Conservation (phyloP, 2,113 vertebrate genomes). For the Triplophysa siluroides region DNA sequence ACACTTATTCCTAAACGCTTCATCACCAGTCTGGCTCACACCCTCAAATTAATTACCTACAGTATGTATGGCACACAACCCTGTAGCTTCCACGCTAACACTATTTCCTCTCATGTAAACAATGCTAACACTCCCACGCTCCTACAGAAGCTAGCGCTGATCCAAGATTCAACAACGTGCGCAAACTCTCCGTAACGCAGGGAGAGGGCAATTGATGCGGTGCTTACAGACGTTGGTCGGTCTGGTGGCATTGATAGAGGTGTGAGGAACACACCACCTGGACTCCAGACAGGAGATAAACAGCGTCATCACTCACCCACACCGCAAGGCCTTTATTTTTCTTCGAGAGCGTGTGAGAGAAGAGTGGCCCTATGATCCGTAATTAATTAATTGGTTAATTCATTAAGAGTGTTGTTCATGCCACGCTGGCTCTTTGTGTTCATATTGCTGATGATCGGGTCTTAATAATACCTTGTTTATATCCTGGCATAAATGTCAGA, state of each 20-base stretch:
- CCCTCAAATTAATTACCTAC: background rate
- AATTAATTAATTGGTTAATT: slow-evolving; percentile 63
- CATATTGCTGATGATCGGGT: slow-evolving; percentile 51
- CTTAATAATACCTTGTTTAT: slow-evolving; percentile 59
- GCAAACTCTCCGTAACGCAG: slow-evolving; percentile 32
- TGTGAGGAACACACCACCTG: slow-evolving; percentile 55
- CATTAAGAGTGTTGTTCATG: slow-evolving; percentile 44
- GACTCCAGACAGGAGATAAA: slow-evolving; percentile 59
- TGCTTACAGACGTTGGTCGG: slow-evolving; percentile 50
- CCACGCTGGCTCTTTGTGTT: slow-evolving; percentile 43
- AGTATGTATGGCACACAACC: slow-evolving; percentile 38
- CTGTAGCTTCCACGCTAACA: slow-evolving; percentile 40
- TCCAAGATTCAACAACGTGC: background rate
- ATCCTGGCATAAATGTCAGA: slow-evolving; percentile 55
- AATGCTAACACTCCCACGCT: slow-evolving; percentile 28
- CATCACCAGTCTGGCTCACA: background rate
- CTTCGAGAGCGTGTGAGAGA: slow-evolving; percentile 28
- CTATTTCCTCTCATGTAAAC: slow-evolving; percentile 53
- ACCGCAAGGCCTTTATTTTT: slow-evolving; percentile 49
- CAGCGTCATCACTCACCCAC: slow-evolving; percentile 45
- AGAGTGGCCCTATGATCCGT: slow-evolving; percentile 49
- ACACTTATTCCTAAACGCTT: background rate
- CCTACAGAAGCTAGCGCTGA: background rate
- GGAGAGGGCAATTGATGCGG: slow-evolving; percentile 31
- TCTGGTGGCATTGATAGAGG: slow-evolving; percentile 56